Evolutionary conservation across 2,113 vertebrate species (phyloP).

Genomic region (Protobothrops mucrosquamatus): DNA sequence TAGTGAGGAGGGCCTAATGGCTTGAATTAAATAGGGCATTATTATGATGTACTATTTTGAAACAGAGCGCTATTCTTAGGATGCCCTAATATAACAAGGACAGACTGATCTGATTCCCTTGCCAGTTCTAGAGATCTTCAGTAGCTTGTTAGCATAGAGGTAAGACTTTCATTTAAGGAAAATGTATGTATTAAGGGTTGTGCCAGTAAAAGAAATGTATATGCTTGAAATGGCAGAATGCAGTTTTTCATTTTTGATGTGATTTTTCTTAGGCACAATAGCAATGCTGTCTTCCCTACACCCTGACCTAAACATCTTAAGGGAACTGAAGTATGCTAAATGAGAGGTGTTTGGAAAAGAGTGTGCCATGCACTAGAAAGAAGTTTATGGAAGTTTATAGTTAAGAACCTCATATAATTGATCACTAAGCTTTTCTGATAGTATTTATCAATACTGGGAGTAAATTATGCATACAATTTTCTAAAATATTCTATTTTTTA

Average conservation of each 20-base stretch:
- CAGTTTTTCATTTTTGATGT: constrained; percentile 14
- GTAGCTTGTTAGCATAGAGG: constrained; percentile 50
- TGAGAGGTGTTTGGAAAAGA: background rate
- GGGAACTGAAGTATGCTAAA: background rate
- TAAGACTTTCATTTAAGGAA: constrained; percentile 34
- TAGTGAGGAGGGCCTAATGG: constrained; percentile 47
- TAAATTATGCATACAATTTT: background rate
- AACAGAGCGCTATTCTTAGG: constrained; percentile 27
- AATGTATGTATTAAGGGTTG: background rate
- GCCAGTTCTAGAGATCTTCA: constrained; percentile 21
- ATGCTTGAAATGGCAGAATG: background rate
- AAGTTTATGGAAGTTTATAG: background rate
- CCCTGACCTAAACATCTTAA: background rate
- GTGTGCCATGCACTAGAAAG: background rate
- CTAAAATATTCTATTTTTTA: background rate
- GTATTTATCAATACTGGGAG: background rate
- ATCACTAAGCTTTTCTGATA: background rate
- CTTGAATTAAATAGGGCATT: constrained; percentile 24
- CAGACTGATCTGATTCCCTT: background rate
- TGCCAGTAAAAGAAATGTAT: background rate
- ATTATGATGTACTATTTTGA: constrained; percentile 32
- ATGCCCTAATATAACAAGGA: constrained; percentile 33
- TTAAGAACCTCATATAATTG: background rate
- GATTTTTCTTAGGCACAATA: constrained; percentile 1
- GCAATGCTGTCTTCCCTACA: background rate